Evolutionary conservation across 1,140 invertebrate species (phyloP), one percentile per base, ranked within the genome.

Genomic region (Capitella teleta): DNA sequence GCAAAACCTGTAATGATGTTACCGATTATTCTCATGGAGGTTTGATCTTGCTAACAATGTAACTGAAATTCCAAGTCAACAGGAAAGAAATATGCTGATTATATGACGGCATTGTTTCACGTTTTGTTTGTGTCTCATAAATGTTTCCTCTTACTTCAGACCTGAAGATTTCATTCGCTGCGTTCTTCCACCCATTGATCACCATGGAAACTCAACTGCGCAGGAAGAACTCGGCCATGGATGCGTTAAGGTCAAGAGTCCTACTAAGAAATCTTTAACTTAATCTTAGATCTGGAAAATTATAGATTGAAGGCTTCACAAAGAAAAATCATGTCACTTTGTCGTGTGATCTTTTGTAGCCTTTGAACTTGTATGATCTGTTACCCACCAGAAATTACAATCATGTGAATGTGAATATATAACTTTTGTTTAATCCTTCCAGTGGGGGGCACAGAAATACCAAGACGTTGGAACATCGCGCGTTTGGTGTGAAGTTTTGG

Each of bases 401-500:
- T 28, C 28, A 25, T 25, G 18, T 45, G 8, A 47, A 47, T 18
- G 36, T 34, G 34, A 34, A 26, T 37, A 14, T 23, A 16, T 49
- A 5, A 52, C n/a, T 36, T 19, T 36, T 21, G 10, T 38, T 48
- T 21, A 34, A 21, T n/a, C 44, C 50, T 70, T 75, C 49, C 57
- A 83, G 77, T 95, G 90, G 76, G 94, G 94, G 51, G 91, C 89
- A 12, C 83, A 87, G 40, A 77, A 77, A 50, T 96, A 88, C 63
- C 87, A 94, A 62, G 85, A 96, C 58, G 91, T 98, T 1, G 85
- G 93, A 63, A 83, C 80, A 63, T 86, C 89, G 0, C 84, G 82
- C 71, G 86, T 90, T 0, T 78, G 80, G 49, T 99, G 96, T 67
- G 82, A 77, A 49, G 92, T 86, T 4, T 74, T 98, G 36, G 79